These are phyloP conservation scores for Eumeta japonica DNA, from an alignment of 1,140 invertebrate species.

Conservation along the genomic window DNA sequence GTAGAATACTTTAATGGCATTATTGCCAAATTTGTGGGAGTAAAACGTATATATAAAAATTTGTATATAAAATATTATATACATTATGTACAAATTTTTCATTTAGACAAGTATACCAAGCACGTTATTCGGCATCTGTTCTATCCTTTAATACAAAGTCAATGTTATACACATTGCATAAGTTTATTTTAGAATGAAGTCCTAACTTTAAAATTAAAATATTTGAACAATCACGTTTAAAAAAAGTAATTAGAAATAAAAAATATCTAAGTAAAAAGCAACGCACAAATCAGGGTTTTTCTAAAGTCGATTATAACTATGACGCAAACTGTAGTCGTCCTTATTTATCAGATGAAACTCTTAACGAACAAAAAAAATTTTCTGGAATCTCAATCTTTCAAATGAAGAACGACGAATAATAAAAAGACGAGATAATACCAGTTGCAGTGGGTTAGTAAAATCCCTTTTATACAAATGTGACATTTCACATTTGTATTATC, in stretches of 20 bases:
- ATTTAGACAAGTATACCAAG: slow-evolving; percentile 28
- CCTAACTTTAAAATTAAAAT: slow-evolving; percentile 4
- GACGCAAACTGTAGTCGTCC: slow-evolving; percentile 7
- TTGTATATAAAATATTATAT: too few relatives aligned
- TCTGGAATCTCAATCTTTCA: slow-evolving; percentile 10
- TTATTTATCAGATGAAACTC: slow-evolving; percentile 5
- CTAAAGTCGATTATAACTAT: too few relatives aligned
- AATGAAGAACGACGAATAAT: slow-evolving; percentile 16
- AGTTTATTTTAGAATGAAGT: slow-evolving; percentile 10
- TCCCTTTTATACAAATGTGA: slow-evolving; percentile 18
- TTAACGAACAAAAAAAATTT: slow-evolving; percentile 9
- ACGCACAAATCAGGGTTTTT: slow-evolving; percentile 1
- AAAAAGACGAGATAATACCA: slow-evolving; percentile 16
- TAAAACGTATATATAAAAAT: too few relatives aligned
- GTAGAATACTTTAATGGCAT: too few relatives aligned
- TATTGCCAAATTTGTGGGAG: too few relatives aligned
- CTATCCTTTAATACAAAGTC: slow-evolving; percentile 21
- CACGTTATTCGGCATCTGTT: slow-evolving; percentile 20
- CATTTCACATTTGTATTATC: slow-evolving; percentile 12
- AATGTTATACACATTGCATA: slow-evolving; percentile 3
- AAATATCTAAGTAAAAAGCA: too few relatives aligned
- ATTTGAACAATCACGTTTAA: slow-evolving; percentile 1
- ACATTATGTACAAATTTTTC: too few relatives aligned
- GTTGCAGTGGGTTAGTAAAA: slow-evolving; percentile 13
- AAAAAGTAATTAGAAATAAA: slow-evolving; percentile 2